A percentile compares a stretch with the other conserved stretches of the same genome.
Evolutionary conservation across 2,113 vertebrate species (phyloP).

Genomic region (zebrafish (Danio rerio)): DNA sequence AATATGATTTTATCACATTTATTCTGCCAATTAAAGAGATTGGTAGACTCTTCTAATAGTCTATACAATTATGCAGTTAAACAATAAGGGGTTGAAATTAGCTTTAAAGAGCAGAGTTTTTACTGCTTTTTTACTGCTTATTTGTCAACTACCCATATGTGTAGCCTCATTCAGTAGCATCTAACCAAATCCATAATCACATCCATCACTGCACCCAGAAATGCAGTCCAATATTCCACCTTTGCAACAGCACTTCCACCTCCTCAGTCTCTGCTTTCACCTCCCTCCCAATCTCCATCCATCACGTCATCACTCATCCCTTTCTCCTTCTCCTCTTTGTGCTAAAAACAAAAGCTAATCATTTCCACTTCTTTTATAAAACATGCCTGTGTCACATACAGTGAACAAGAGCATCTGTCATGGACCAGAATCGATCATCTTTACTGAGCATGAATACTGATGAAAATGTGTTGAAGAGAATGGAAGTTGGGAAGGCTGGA

Average conservation of each 20-base stretch:
- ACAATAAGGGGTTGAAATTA: too few relatives aligned
- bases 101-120: too few relatives aligned
- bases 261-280: slow-evolving; percentile 30
- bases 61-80: too few relatives aligned
- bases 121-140: too few relatives aligned
- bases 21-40: too few relatives aligned
- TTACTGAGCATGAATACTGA: slow-evolving; percentile 9
- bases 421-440: slow-evolving; percentile 55
- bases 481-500: not conserved
- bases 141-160: not conserved
- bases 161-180: not conserved
- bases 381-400: not conserved
- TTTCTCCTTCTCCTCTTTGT: not conserved
- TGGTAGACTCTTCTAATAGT: too few relatives aligned
- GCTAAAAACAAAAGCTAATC: slow-evolving; percentile 35
- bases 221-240: slow-evolving; percentile 30
- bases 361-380: slow-evolving; percentile 7
- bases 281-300: slow-evolving; percentile 24
- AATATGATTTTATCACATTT: too few relatives aligned
- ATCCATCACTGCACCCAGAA: not conserved
- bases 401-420: slow-evolving; percentile 18
- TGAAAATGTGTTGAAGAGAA: not conserved
- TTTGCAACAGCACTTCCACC: slow-evolving; percentile 14
- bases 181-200: slow-evolving; percentile 25
- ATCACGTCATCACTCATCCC: slow-evolving; percentile 24